Evolutionary conservation across 2,797 vertebrate genomes (phyloP), one percentile per base, ranked within the genome.

Genomic region (Ceyx erithaca): DNA sequence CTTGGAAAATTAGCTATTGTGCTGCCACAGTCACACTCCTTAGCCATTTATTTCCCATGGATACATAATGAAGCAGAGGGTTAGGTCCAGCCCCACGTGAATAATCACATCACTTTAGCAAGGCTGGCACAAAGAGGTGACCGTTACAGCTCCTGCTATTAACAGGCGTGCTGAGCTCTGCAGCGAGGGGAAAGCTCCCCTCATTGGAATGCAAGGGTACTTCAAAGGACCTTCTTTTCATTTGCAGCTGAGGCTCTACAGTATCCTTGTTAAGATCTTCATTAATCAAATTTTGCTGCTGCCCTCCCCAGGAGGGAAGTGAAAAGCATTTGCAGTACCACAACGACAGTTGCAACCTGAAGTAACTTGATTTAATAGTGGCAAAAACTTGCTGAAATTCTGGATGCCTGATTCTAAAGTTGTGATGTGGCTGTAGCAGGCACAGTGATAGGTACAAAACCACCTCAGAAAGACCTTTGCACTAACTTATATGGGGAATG

Each of bases 1-100:
- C 62, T 92, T 85, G 75, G 87, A 92, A 94, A 93, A 91, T 82
- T 90, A 82, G 71, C 94, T 90, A 90, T 96, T 94, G 76, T 94
- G 79, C 62, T 87, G 81, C 75, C 2, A 4, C 66, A 41, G 72
- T 78, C 79, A 63, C 41, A 84, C 43, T 75, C 66, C 81, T 75
- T 18, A 80, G 78, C n/a, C 51, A 46, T 80, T 87, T 89, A 71
- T 87, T 94, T 92, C 81, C 90, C 88, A 93, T 95, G 92, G 92
- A 59, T 83, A 59, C 31, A 11, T 91, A 94, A 94, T 80, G 84
- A 90, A 93, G 88, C 48, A 9, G 20, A 92, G 66, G 68, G 80
- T 51, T 87, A 85, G 66, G 66, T 69, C 58, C 80, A 90, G 72
- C 69, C 64, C 54, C 41, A 78, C 0, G 3, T 43, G 84, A 92